These are phyloP conservation scores for Setophaga petechia DNA, from an alignment of 2,113 vertebrate species.

Conservation along the genomic window DNA sequence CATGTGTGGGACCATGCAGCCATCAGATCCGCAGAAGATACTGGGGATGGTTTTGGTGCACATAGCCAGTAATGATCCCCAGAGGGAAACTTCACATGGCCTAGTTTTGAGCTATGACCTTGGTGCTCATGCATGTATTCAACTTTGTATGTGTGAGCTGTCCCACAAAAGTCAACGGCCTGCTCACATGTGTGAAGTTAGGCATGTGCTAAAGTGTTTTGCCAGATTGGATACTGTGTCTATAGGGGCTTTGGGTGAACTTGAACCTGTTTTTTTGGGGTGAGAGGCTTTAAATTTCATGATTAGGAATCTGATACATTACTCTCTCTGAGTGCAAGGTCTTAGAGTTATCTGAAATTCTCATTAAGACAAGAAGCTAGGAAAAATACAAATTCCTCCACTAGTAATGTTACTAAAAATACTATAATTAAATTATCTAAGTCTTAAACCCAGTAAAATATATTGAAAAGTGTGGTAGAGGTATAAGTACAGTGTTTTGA, in stretches of 20 bases:
- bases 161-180: neutral
- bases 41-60: neutral
- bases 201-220: conserved; percentile 39
- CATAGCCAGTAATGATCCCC: neutral
- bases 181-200: neutral
- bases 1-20: neutral
- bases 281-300: conserved; percentile 49
- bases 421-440: conserved; percentile 44
- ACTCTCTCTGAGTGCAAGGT: neutral
- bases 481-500: neutral
- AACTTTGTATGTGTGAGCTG: neutral
- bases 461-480: neutral
- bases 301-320: conserved; percentile 21
- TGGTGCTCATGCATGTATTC: neutral
- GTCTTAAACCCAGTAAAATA: conserved; percentile 33
- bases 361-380: conserved; percentile 51
- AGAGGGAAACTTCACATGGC: neutral
- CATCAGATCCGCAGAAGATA: neutral
- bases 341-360: conserved; percentile 51
- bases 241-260: neutral
- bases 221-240: neutral
- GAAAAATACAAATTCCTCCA: conserved; percentile 35
- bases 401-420: conserved; percentile 44
- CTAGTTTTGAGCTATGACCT: neutral
- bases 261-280: conserved; percentile 22